Evolutionary conservation across 2,888 invertebrate genomes (phyloP).

Genomic region (Orthonevra nobilis): DNA sequence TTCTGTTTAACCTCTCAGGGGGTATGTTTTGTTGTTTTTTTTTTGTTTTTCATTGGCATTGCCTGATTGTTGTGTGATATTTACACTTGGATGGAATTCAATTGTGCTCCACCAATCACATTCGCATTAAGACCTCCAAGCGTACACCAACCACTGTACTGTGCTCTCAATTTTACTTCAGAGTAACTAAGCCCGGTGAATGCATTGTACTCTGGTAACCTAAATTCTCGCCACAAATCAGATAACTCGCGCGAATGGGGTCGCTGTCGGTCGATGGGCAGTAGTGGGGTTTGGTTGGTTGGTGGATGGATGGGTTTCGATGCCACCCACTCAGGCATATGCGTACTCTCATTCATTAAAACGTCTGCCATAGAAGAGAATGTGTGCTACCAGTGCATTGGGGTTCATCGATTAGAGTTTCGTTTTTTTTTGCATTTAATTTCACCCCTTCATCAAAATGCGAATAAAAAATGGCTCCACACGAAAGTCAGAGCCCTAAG

Average conservation of each 20-base stretch:
- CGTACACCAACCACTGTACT: no score
- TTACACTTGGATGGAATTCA: conserved; percentile 58
- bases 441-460: conserved; percentile 6
- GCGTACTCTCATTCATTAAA: conserved; percentile 67
- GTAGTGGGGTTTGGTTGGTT: no score
- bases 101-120: conserved; percentile 65
- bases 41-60: conserved; percentile 40
- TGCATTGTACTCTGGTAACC: conserved; percentile 57
- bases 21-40: conserved; percentile 6
- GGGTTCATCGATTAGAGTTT: conserved; percentile 58
- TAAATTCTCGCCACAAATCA: conserved; percentile 66
- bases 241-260: conserved; percentile 60
- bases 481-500: conserved; percentile 14
- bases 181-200: conserved; percentile 35
- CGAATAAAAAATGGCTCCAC: conserved; percentile 16
- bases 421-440: conserved; percentile 30
- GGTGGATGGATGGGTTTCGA: no score
- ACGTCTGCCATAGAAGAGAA: conserved; percentile 54
- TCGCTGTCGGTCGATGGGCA: conserved; percentile 22
- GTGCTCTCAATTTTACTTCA: conserved; percentile 59
- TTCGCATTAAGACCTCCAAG: conserved; percentile 63
- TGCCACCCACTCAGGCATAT: conserved; percentile 58
- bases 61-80: conserved; percentile 59
- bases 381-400: conserved; percentile 60
- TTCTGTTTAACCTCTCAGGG: conserved; percentile 7